These are phyloP conservation scores for Hermatobates lingyangjiaoensis DNA, from an alignment of 1,140 invertebrate species.

Conservation along the genomic window DNA sequence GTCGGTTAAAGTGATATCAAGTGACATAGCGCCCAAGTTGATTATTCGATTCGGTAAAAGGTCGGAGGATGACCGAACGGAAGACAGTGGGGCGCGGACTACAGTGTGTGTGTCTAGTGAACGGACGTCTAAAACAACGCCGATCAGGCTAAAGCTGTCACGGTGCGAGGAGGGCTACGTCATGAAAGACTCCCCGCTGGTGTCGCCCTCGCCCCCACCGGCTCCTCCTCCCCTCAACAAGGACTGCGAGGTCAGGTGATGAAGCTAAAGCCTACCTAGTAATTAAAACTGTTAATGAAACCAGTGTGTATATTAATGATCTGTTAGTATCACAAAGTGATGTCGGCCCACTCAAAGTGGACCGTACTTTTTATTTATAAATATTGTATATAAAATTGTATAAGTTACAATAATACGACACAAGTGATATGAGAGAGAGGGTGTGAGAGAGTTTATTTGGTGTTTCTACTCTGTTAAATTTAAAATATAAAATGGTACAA, in stretches of 20 bases:
- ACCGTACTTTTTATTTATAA: conserved; percentile 11
- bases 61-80: conserved; percentile 7
- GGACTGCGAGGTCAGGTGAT: conserved; percentile 71
- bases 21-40: conserved; percentile 40
- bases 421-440: conserved; percentile 8
- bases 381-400: conserved; percentile 10
- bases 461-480: conserved; percentile 11
- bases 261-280: conserved; percentile 1
- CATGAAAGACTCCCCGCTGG: conserved; percentile 25
- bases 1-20: conserved; percentile 21
- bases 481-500: conserved; percentile 10
- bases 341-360: conserved; percentile 17
- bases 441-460: conserved; percentile 20
- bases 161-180: conserved; percentile 51
- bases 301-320: conserved; percentile 4
- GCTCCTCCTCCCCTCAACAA: conserved; percentile 43
- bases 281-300: conserved; percentile 2
- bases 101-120: background rate
- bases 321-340: conserved; percentile 19
- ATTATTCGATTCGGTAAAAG: conserved; percentile 39
- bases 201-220: conserved; percentile 10
- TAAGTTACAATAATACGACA: conserved; percentile 1
- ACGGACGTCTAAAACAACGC: conserved; percentile 41
- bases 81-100: conserved; percentile 5
- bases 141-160: conserved; percentile 62